A percentile compares a stretch with the other conserved stretches of the same genome.
Conservation (phyloP, 2,888 invertebrate species). For the Galeopsomyia nigrocyanea region DNA sequence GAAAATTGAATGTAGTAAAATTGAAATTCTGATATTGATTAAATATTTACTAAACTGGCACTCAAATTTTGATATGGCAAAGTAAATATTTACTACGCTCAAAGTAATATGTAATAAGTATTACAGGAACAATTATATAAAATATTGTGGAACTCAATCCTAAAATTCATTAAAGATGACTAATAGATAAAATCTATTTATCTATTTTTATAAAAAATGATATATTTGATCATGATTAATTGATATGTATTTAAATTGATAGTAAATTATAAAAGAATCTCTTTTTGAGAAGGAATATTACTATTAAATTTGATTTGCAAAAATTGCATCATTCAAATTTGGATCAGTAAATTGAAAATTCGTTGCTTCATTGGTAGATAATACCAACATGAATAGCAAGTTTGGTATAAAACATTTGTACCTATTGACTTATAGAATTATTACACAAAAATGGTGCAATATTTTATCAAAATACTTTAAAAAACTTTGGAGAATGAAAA, state of each 20-base stretch:
- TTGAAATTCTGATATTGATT: neutral
- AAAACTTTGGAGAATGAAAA: neutral
- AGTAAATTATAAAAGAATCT: too few relatives aligned
- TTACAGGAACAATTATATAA: neutral
- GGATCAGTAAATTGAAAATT: too few relatives aligned
- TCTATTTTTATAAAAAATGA: neutral
- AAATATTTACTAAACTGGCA: slow-evolving; percentile 25
- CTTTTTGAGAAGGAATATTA: too few relatives aligned
- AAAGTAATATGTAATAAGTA: neutral
- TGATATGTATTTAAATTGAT: neutral
- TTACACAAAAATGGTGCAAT: too few relatives aligned
- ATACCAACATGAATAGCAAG: neutral
- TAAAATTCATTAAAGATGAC: neutral
- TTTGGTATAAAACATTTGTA: too few relatives aligned
- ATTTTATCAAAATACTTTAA: neutral
- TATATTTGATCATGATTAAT: neutral
- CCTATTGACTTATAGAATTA: too few relatives aligned
- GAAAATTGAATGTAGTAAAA: neutral
- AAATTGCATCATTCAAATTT: too few relatives aligned
- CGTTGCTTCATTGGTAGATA: too few relatives aligned
- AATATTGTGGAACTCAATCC: neutral
- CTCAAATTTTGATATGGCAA: slow-evolving; percentile 13
- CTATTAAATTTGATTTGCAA: too few relatives aligned
- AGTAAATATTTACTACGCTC: neutral
- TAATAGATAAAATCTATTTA: neutral